Evolutionary conservation across 1,140 invertebrate species (phyloP), one percentile per base, ranked within the genome.

Genomic region (Drosophila rufa): DNA sequence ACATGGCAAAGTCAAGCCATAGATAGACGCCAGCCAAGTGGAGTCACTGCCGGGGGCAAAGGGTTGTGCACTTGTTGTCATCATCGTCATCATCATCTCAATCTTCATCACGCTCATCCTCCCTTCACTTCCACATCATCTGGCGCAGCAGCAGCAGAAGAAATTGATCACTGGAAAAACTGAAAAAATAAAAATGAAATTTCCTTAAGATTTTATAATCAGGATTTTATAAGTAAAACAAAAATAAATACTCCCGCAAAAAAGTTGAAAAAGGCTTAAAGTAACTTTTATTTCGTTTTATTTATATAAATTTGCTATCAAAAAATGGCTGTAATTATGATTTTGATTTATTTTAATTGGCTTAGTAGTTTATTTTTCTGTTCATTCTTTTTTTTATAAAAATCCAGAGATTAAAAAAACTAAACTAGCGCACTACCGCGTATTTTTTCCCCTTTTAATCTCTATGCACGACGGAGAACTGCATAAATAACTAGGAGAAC

Each of bases 41-140:
- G 79, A 79, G 78, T 71, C 69, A 75, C 40, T 50, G 67, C 60
- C 57, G 66, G 75, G 65, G 76, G 77, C 77, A 89, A 89, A 83
- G 83, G 73, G 83, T 89, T 87, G 84, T 86, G 82, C 82, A 82
- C 83, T 86, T 86, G 75, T 82, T 87, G 79, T 79, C 82, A 66
- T 86, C 82, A 85, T 82, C 65, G 60, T 80, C 61, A 59, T 69
- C 64, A 55, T 55, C 51, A 22, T 38, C 51, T 55, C 51, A 55
- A 55, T 55, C 51, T 55, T 55, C 51, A 55, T 55, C 51, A 38
- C 33, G 33, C 51, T 38, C 51, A 55, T 50, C 62, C 50, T 42
- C 50, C 38, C 50, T 42, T 66, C 33, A n/a, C 64, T 47, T 50
- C 9, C 48, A 43, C 79, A 59, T 75, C 80, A 59, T 82, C 69